Conservation (phyloP, 2,797 vertebrate genomes). For the Moxostoma hubbsi region DNA sequence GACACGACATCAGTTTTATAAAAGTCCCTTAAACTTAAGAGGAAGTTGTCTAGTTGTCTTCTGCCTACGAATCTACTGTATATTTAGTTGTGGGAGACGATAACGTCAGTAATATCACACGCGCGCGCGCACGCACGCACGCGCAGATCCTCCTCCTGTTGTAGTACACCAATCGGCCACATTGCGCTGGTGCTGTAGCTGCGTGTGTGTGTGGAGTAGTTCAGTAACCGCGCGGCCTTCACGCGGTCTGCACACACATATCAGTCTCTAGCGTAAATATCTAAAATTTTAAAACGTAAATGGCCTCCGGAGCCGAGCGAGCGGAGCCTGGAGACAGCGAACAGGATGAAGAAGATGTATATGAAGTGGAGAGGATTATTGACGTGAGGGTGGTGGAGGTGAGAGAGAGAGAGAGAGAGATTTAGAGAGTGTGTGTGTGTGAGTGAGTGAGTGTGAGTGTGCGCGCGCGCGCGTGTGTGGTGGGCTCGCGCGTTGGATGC, state of each 20-base stretch:
- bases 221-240: conserved; percentile 9
- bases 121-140: not conserved
- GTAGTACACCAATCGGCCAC: not conserved
- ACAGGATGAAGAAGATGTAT: conserved; percentile 87
- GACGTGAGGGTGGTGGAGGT: conserved; percentile 92
- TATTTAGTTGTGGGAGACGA: conserved; percentile 11
- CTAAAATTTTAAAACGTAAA: conserved; percentile 42
- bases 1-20: not conserved
- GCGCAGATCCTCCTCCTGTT: not conserved
- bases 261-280: not conserved
- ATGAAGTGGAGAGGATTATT: conserved; percentile 96
- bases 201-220: not conserved
- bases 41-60: not conserved
- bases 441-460: no score
- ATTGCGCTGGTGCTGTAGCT: not conserved
- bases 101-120: not conserved
- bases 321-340: conserved; percentile 81
- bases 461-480: conserved; percentile 69
- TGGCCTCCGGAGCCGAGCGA: conserved; percentile 66
- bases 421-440: no score
- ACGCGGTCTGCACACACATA: not conserved
- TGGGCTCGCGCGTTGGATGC: conserved; percentile 54
- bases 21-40: no score
- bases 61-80: not conserved
- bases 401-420: conserved; percentile 54